Percentiles rank a stretch among this genome's conserved stretches.
These are phyloP conservation scores for Caloenas nicobarica DNA, from an alignment of 2,113 vertebrate species.

Conservation along the genomic window DNA sequence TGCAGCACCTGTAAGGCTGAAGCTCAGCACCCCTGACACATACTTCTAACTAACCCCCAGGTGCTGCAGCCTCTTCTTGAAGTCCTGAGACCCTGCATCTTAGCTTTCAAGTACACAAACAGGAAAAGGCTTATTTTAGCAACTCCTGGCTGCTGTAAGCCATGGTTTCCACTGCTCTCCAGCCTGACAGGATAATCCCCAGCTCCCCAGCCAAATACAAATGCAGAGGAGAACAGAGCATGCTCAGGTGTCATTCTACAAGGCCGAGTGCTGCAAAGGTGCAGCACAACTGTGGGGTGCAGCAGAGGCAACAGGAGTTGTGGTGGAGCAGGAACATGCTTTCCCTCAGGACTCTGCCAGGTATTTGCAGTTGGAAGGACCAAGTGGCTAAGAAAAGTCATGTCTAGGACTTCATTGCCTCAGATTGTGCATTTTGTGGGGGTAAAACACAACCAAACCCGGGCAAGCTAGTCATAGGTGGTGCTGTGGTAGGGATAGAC, in stretches of 20 bases:
- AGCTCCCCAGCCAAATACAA: neutral
- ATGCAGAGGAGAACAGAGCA: accelerated
- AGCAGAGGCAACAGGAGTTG: accelerated
- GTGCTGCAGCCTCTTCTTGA: neutral
- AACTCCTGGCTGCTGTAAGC: neutral
- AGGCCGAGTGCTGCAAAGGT: neutral
- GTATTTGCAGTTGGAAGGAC: neutral
- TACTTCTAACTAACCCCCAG: neutral
- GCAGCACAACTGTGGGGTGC: neutral
- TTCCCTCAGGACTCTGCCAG: neutral
- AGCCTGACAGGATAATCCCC: neutral
- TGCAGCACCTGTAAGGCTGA: neutral
- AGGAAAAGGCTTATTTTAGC: neutral
- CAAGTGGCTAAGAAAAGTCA: neutral
- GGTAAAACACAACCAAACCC: neutral
- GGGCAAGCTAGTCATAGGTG: neutral
- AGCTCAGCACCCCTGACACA: neutral
- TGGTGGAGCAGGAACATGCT: neutral
- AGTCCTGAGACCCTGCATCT: neutral
- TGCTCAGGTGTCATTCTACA: neutral
- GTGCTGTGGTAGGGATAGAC: neutral
- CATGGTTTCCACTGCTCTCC: neutral
- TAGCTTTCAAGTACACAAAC: neutral
- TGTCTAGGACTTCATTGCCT: neutral
- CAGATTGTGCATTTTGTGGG: neutral